Conservation (phyloP, 1,140 invertebrate species). For the Propsilocerus akamusi region DNA sequence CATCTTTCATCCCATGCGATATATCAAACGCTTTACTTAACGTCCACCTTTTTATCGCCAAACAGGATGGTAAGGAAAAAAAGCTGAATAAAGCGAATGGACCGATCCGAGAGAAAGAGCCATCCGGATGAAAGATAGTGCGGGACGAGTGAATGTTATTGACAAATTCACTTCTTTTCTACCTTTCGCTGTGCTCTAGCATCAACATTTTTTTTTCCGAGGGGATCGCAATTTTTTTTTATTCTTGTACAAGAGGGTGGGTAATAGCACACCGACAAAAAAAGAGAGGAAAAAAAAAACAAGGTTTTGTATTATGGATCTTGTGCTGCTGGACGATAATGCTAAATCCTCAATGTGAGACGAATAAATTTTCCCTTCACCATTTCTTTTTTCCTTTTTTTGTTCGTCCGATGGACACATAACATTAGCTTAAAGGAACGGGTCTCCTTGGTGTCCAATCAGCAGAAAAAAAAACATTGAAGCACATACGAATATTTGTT, state of each 20-base stretch:
- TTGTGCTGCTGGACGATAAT: constrained; percentile 4
- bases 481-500: neutral
- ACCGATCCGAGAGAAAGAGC: neutral
- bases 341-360: constrained; percentile 2
- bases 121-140: neutral
- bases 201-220: too few relatives aligned
- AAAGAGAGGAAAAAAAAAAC: neutral
- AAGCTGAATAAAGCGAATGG: neutral
- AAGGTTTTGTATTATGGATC: constrained; percentile 3
- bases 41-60: neutral
- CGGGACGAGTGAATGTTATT: neutral
- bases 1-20: neutral
- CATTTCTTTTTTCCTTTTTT: neutral
- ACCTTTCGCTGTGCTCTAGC: too few relatives aligned
- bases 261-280: too few relatives aligned
- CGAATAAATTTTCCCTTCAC: neutral
- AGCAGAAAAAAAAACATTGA: constrained; percentile 1
- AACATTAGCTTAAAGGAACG: constrained; percentile 1
- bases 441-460: neutral
- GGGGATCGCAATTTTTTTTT: too few relatives aligned
- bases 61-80: neutral
- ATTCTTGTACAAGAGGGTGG: too few relatives aligned
- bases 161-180: constrained; percentile 2
- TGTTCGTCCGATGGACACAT: neutral
- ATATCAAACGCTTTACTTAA: constrained; percentile 1